Base-by-base conservation (phyloP, 1,140 invertebrate genomes). In the Megalonaias nervosa region DNA sequence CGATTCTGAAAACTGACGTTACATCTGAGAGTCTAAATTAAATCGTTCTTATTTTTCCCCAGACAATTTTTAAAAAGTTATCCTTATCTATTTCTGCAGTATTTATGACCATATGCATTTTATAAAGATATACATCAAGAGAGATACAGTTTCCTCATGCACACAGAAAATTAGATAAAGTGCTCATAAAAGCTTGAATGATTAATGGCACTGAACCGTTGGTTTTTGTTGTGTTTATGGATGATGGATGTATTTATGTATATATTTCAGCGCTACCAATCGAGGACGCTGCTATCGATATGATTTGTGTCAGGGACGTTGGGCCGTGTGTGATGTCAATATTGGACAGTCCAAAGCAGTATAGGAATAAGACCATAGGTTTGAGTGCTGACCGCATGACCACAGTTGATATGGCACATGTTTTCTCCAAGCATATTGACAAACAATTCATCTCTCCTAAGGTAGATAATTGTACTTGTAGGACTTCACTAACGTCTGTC, bases 381-480 rank as follows among this genome's bases (percentile, higher is more conserved):
- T 71, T 87, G 31, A 73, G 76, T 55, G 84, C 71, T 15, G 85
- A 85, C 21, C 67, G 79, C 66, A 73, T 87, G 9, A 81, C 74
- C 14, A 79, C 81, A 55, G 75, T 80, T 61, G 67, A 80, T 15
- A 81, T 85, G 56, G 78, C 83, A 23, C 72, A 81, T 48, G 31
- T 65, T 14, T 78, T 86, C 65, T 81, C 80, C 64, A 84, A 83
- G 67, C 67, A 85, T 64, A 76, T 87, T 17, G 72, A 80, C 61
- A 75, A 79, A 59, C 82, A 82, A 69, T 87, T 87, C 67, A 69
- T 81, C 23, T 74, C 80, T 69, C 82, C 84, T 4, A 82, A 82
- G 77, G 85, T 85, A 81, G 64, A 48, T 38, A 4, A 0, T 64
- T 17, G 17, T 62, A 67, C 48, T 26, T 67, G 21, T 55, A 26